These are phyloP conservation scores for Lepidurus apus DNA, from an alignment of 1,140 invertebrate species.

Conservation along the genomic window DNA sequence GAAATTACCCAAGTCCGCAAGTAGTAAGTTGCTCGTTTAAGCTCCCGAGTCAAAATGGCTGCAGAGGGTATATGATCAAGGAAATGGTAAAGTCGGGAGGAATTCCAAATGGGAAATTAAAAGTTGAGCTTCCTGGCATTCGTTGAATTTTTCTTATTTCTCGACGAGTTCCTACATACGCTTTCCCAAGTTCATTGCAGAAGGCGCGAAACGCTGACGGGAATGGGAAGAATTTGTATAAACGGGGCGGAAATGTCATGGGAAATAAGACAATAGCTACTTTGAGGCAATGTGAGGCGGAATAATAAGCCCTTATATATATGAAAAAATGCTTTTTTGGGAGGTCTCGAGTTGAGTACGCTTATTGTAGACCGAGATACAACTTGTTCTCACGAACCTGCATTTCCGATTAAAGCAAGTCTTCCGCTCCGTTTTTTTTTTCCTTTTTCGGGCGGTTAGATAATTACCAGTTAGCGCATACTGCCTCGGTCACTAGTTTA, in stretches of 20 bases:
- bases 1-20: too few relatives aligned
- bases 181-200: background rate
- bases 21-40: background rate
- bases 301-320: conserved; percentile 6
- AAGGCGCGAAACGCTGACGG: conserved; percentile 9
- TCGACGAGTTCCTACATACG: background rate
- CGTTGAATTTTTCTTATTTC: background rate
- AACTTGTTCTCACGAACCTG: background rate
- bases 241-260: conserved; percentile 14
- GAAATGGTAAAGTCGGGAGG: background rate
- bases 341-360: background rate
- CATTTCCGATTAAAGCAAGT: background rate
- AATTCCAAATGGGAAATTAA: background rate
- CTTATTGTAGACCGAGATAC: background rate
- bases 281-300: background rate
- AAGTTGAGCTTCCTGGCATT: conserved; percentile 6
- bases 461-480: background rate
- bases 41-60: background rate
- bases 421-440: background rate
- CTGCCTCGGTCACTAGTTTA: too few relatives aligned
- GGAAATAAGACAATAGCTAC: conserved; percentile 10
- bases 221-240: background rate
- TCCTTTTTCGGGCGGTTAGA: background rate
- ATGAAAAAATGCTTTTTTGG: background rate
- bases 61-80: background rate